Percentiles rank a stretch among this genome's conserved stretches.
These are phyloP conservation scores for Hyles vespertilio DNA, from an alignment of 1,140 invertebrate species.

Conservation along the genomic window DNA sequence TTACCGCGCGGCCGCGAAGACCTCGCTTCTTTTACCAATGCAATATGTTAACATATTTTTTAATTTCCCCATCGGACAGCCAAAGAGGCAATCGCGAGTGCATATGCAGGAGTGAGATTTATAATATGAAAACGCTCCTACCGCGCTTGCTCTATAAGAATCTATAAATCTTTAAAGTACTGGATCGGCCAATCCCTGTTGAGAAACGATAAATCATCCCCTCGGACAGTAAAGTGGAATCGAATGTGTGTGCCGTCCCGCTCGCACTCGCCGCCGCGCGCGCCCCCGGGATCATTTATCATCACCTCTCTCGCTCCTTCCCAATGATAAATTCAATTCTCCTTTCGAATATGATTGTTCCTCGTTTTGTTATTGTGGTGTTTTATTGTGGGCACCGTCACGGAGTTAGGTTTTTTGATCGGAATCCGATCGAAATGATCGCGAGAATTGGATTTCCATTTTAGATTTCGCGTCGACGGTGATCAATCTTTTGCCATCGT, in stretches of 20 bases:
- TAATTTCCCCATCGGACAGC: conserved; percentile 55
- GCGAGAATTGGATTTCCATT: conserved; percentile 73
- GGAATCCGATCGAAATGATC: conserved; percentile 69
- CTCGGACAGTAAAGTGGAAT: conserved; percentile 51
- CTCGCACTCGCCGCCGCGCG: conserved; percentile 44
- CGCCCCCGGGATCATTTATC: conserved; percentile 65
- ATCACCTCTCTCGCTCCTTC: conserved; percentile 66
- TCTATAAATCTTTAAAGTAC: conserved; percentile 73
- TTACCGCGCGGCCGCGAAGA: conserved; percentile 24
- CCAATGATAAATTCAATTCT: conserved; percentile 75
- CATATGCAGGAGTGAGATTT: conserved; percentile 69
- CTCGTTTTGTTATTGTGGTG: conserved; percentile 69
- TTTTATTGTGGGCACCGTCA: conserved; percentile 70
- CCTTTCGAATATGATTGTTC: conserved; percentile 73
- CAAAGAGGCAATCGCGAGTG: conserved; percentile 56
- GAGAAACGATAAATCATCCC: conserved; percentile 73
- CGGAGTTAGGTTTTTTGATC: conserved; percentile 69
- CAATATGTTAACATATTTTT: conserved; percentile 72
- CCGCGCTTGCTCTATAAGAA: conserved; percentile 65
- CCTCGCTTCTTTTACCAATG: conserved; percentile 29
- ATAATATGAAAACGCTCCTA: conserved; percentile 72
- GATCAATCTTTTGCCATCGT: conserved; percentile 53
- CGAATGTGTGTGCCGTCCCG: conserved; percentile 46
- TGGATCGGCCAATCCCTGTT: conserved; percentile 71
- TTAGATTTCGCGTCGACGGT: conserved; percentile 53